These are phyloP conservation scores for Streptopelia turtur DNA, from an alignment of 2,797 vertebrate species.

Conservation along the genomic window DNA sequence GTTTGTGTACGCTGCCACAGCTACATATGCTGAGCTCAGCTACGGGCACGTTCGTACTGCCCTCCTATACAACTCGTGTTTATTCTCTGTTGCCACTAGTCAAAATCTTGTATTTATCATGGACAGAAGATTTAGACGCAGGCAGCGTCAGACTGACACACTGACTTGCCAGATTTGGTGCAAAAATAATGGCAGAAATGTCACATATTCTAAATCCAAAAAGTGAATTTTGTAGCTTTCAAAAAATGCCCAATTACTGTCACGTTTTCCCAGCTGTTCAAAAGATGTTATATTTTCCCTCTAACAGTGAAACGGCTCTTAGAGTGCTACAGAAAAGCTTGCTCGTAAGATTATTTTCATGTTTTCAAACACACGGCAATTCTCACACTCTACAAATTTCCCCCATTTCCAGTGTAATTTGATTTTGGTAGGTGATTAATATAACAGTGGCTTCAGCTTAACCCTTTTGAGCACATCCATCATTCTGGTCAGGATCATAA, in stretches of 20 bases:
- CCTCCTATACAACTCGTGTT: neutral
- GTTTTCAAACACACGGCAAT: constrained; percentile 25
- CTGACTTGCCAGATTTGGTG: neutral
- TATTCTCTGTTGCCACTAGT: neutral
- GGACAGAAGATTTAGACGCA: fast-evolving
- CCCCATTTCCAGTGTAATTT: neutral
- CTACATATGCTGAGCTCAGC: neutral
- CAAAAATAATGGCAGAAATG: neutral
- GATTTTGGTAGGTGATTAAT: neutral
- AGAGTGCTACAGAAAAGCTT: constrained; percentile 21
- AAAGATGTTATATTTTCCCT: neutral
- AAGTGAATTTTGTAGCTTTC: neutral
- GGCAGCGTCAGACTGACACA: neutral
- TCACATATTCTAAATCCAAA: neutral
- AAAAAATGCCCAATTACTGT: neutral
- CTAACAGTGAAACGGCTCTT: neutral
- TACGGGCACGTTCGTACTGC: neutral
- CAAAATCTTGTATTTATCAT: neutral
- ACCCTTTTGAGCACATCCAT: constrained; percentile 38
- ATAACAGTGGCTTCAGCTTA: constrained; percentile 55
- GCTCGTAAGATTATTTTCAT: constrained; percentile 21
- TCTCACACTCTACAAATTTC: constrained; percentile 43
- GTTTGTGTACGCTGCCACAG: neutral
- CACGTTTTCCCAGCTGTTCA: neutral
- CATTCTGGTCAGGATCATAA: constrained; percentile 43